Evolutionary conservation across 2,113 vertebrate genomes (phyloP), one percentile per base, ranked within the genome.

Genomic region (Chloebia gouldiae): DNA sequence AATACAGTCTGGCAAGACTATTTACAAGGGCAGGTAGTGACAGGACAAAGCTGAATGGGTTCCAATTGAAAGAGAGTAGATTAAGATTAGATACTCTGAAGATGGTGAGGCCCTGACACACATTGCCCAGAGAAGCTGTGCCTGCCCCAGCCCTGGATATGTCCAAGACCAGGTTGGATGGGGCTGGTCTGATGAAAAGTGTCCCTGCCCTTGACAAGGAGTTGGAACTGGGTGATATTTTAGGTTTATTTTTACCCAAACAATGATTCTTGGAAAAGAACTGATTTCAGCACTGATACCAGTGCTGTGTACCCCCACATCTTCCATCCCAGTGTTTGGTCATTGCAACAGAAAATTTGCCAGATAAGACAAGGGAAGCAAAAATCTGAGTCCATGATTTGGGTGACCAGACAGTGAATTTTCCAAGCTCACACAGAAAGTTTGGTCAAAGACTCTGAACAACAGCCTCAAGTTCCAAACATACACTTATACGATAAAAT

Each of bases 161-260:
- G 21, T 54, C 5, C 54, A 61, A 18, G 35, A 4, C 4, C 35
- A 31, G 54, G 40, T 1, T 69, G 31, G 35, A 42, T 3, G 4
- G 31, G 21, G 14, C 35, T 61, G 63, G 39, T 1, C 0, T 9
- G 25, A 3, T 40, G 40, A 2, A 27, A 54, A 3, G 1, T 54
- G 70, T 20, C 21, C 30, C 61, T 82, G 54, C 3, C n/a, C n/a
- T 68, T 0, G 0, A 31, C 5, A 47, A 22, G 11, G 10, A 6
- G 8, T 1, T 47, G 30, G 30, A 76, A 69, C 4, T 35, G 47
- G 8, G 1, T 68, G 20, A 31, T 40, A 23, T 68, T 75, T 61
- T 14, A 27, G 5, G 25, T 47, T 7, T 53, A 54, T 35, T 53
- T 4, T 30, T 35, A 47, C 11, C 7, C 54, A 68, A 53, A 40